phyloP scores from a whole-genome alignment of 1,140 invertebrate species.

The Lepidotrigona ventralis region DNA sequence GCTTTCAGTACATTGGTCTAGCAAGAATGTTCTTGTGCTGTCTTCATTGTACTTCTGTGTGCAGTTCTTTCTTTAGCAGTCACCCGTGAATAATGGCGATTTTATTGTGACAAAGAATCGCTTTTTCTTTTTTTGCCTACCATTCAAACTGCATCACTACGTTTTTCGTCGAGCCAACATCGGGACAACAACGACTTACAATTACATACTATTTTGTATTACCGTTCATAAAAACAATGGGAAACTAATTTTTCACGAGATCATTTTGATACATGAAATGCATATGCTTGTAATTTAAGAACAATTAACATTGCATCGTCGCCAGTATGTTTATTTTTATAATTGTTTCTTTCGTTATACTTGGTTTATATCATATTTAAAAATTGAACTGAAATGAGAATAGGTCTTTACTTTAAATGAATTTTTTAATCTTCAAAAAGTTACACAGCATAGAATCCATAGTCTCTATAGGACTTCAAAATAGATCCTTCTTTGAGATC shows the following conservation, averaged over 20 bases:
- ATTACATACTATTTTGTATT: neutral
- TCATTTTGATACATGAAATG: neutral
- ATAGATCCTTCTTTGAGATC: no score
- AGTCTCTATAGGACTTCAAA: no score
- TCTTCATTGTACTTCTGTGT: conserved; percentile 5
- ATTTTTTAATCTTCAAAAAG: no score
- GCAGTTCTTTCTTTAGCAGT: neutral
- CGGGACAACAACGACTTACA: neutral
- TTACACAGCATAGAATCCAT: no score
- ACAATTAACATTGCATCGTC: neutral
- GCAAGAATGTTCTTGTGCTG: neutral
- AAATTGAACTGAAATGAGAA: neutral
- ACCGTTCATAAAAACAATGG: neutral
- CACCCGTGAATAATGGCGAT: conserved; percentile 18
- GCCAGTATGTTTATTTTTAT: no score
- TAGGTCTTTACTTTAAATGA: no score
- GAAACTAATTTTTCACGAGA: neutral
- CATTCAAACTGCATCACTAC: conserved; percentile 6
- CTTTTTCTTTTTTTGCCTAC: neutral
- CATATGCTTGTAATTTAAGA: neutral
- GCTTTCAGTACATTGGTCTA: conserved; percentile 11
- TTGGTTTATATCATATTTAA: neutral
- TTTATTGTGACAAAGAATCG: conserved; percentile 20
- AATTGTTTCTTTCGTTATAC: no score
- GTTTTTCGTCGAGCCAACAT: neutral